phyloP scores from a whole-genome alignment of 2,888 invertebrate species.

The Ichneumon xanthorius region DNA sequence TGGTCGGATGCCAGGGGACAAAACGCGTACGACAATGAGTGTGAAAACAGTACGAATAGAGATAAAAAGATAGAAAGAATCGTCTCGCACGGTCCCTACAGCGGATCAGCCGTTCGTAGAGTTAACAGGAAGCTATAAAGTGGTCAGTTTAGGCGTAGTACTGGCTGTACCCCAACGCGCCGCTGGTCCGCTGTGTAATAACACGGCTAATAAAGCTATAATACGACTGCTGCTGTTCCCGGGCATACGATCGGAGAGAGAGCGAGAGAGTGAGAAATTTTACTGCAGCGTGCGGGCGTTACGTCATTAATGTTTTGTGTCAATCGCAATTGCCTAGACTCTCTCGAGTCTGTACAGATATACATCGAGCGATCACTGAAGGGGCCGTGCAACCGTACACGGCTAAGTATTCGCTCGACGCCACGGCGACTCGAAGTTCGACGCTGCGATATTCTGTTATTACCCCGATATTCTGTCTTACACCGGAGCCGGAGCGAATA shows the following conservation, averaged over 20 bases:
- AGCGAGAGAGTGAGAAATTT: slow-evolving; percentile 50
- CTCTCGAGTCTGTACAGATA: slow-evolving; percentile 29
- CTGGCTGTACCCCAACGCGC: slow-evolving; percentile 52
- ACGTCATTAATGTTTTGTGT: slow-evolving; percentile 69
- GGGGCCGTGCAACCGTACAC: slow-evolving; percentile 14
- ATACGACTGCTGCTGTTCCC: slow-evolving; percentile 41
- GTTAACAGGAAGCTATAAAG: slow-evolving; percentile 69
- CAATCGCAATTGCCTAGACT: slow-evolving; percentile 66
- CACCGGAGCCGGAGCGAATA: not conserved
- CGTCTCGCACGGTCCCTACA: slow-evolving; percentile 18
- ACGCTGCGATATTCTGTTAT: not conserved
- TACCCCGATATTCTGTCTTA: no score
- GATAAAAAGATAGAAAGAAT: not conserved
- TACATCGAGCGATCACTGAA: not conserved
- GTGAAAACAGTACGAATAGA: not conserved
- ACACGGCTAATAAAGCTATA: slow-evolving; percentile 32
- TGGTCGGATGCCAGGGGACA: not conserved
- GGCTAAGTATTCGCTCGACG: slow-evolving; percentile 12
- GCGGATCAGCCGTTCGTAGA: slow-evolving; percentile 24
- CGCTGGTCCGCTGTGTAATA: slow-evolving; percentile 32
- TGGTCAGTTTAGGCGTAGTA: slow-evolving; percentile 64
- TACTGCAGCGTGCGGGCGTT: slow-evolving; percentile 63
- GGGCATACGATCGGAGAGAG: slow-evolving; percentile 50
- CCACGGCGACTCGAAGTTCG: not conserved
- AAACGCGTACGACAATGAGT: not conserved